Evolutionary conservation across 2,888 invertebrate genomes (phyloP), one percentile per base, ranked within the genome.

Genomic region (Callyntrura guangdongensis): DNA sequence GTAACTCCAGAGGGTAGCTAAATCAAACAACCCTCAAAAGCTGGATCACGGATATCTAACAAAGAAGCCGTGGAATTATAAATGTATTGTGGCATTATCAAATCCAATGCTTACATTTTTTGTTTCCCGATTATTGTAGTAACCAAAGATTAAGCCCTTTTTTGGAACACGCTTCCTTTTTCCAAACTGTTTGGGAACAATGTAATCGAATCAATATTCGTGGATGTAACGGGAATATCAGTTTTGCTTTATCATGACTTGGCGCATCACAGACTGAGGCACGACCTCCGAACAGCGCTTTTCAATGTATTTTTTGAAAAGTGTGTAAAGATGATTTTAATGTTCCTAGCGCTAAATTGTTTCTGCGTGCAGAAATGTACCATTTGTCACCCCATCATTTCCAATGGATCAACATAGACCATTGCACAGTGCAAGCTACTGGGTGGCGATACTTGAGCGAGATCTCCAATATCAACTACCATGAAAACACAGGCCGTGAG

Each of bases 361-460:
- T 95, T 95, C 0, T 96, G 95, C 0, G 97, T 95, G 98, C 98
- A 98, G 0, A 98, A 97, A 92, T 96, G 96, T 0, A 98, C 97
- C 93, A 96, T 97, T 0, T 98, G 98, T 94, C 97, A 94, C 96
- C 97, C 98, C 81, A 97, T 97, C 74, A 98, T 95, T 94, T 98
- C 98, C 2, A 96, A 96, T 0, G 98, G 97, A 95, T 98, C 98
- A 9, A 98, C 96, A 95, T 98, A 98, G 0, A 98, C 98, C 98
- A 98, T 98, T 79, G 98, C 98, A 95, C 95, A 95, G 91, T 95
- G 94, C 94, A 97, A 97, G 4, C 98, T 98, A 0, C 98, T 98
- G 0, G 98, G 98, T 0, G 98, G 98, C 0, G 98, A 98, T 0
- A 98, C 98, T 95, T 98, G 98, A 0, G 98, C 96, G 85, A 98